Evolutionary conservation across 1,140 invertebrate species (phyloP), one percentile per base, ranked within the genome.

Genomic region (Lepidurus couesii): DNA sequence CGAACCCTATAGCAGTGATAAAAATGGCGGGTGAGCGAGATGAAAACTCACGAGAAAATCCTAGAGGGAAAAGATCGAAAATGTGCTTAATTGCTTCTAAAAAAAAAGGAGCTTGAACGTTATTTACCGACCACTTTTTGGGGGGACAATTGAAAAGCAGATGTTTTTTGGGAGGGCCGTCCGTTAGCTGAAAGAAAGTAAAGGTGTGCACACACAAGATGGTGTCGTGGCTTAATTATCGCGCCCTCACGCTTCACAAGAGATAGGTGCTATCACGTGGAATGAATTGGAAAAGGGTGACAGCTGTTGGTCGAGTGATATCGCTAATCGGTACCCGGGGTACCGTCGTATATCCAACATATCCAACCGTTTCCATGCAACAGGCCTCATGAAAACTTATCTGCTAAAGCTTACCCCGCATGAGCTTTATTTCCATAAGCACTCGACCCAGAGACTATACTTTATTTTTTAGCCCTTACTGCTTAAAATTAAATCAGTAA

Each of bases 281-380:
- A 65, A 65, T 65, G 53, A 65, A 65, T 65, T 65, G 53, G 16
- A 65, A 21, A 65, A 7, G 53, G 53, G 53, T 65, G 53, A 65
- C 53, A 65, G 53, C 53, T 65, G 53, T 65, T 65, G 53, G 53
- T 65, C 53, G 53, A 65, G 9, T 65, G 53, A 65, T 65, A 65
- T 65, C 53, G 53, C 53, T 65, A 65, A 65, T 65, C 53, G 53
- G 16, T 65, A 16, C 53, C 53, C 16, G 21, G 53, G n/a, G 53
- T 47, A 47, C 45, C 16, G 6, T 47, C 45, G 45, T 16, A 16
- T 65, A 16, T 65, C 53, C 53, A 13, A 65, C 53, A 13, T 65
- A n/a, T 65, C 53, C 21, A 65, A 65, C 53, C 53, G 53, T 65
- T n/a, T 65, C 53, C 53, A 65, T 21, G 53, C 53, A 65, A 65